Evolutionary conservation across 1,140 invertebrate genomes (phyloP), one percentile per base, ranked within the genome.

Genomic region (Dreissena polymorpha): DNA sequence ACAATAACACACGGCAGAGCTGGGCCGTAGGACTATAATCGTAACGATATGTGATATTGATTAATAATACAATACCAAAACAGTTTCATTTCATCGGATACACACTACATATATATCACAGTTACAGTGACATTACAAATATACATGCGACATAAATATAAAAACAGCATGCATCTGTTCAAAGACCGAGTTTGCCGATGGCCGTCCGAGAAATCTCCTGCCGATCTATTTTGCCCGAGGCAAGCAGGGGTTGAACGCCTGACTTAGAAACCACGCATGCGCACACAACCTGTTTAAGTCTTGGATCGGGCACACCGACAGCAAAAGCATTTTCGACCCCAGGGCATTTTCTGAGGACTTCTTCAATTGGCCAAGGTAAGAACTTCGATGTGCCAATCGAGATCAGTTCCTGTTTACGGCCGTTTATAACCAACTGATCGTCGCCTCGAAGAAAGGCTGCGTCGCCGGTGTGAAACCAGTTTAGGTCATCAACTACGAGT

Each of bases 391-490:
- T 57, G 39, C 63, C 72, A 13, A n/a, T 74, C 0, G 80, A 75
- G 14, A 83, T 69, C 63, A 73, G n/a, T 60, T 83, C 80, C 13
- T 49, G 39, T n/a, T 53, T 51, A 49, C 80, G 16, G 57, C 80
- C 80, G 53, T 75, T 25, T n/a, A 83, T 39, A 5, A 83, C 60
- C 23, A 67, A 27, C 18, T 75, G 51, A 16, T 65, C 71, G n/a
- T 83, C 80, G 0, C 53, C 10, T 63, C 78, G 68, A 6, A 85
- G 60, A 21, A 72, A 53, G 0, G 63, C 84, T 14, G 82, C 69
- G 50, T 85, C 84, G 50, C 79, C 79, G 0, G 84, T 77, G 39
- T 82, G 79, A 53, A 82, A 85, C 84, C 84, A 85, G 12, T 50
- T 63, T 10, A 64, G 23, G n/a, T 29, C 50, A 51, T 85, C 74